These are phyloP conservation scores for Pseudolaguvia tuberculata DNA, from an alignment of 2,113 vertebrate species.

Conservation along the genomic window DNA sequence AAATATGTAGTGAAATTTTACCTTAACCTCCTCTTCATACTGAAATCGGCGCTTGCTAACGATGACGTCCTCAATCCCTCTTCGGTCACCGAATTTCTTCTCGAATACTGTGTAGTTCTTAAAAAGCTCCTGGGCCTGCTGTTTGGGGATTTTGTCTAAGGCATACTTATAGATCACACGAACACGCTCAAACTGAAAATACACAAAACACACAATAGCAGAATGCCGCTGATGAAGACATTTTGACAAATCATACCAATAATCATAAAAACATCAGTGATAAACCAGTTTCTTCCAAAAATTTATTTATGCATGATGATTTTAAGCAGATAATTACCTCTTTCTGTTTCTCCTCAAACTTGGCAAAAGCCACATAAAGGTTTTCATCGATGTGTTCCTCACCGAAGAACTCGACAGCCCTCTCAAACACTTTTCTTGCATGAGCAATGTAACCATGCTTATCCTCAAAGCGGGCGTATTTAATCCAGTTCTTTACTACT, in stretches of 20 bases:
- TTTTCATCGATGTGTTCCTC: constrained; percentile 88
- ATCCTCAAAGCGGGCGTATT: constrained; percentile 94
- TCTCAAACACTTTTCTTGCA: constrained; percentile 84
- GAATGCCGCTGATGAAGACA: neutral
- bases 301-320: neutral
- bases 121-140: constrained; percentile 93
- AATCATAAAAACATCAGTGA: too few species aligned
- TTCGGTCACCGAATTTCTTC: constrained; percentile 94
- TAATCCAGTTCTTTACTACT: constrained; percentile 98
- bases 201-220: constrained; percentile 5
- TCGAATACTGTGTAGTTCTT: constrained; percentile 98
- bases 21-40: constrained; percentile 98
- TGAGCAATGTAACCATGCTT: constrained; percentile 90
- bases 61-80: constrained; percentile 96
- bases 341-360: constrained; percentile 95
- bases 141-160: constrained; percentile 89
- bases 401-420: constrained; percentile 91
- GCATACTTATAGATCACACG: constrained; percentile 96
- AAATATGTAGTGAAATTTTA: constrained; percentile 43
- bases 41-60: constrained; percentile 95
- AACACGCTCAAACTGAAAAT: constrained; percentile 87
- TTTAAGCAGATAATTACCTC: constrained; percentile 67
- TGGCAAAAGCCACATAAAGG: constrained; percentile 91
- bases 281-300: too few species aligned
- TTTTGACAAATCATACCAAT: neutral